Evolutionary conservation across 2,888 invertebrate genomes (phyloP).

Genomic region (Campopleginae sp.): DNA sequence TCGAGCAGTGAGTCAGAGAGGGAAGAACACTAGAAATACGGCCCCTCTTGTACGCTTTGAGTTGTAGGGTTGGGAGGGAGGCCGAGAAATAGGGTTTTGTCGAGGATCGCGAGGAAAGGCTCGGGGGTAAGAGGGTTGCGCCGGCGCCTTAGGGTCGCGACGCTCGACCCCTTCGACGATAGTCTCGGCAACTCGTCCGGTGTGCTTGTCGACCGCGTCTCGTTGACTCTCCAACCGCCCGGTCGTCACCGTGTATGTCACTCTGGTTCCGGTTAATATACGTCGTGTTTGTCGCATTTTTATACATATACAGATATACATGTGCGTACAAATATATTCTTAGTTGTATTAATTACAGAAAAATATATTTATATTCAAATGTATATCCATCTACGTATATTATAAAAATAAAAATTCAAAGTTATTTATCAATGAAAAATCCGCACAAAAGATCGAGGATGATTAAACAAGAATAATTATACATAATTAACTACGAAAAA

Average conservation of each 20-base stretch:
- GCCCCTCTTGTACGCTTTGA: constrained; percentile 78
- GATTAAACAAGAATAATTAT: constrained; percentile 9
- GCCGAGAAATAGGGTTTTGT: constrained; percentile 81
- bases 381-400: neutral
- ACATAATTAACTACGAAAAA: neutral
- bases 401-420: neutral
- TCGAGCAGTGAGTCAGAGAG: constrained; percentile 59
- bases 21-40: constrained; percentile 80
- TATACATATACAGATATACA: constrained; percentile 1
- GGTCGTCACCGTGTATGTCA: constrained; percentile 57
- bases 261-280: constrained; percentile 57
- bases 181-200: constrained; percentile 64
- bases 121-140: constrained; percentile 66
- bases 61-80: constrained; percentile 86
- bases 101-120: constrained; percentile 25
- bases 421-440: neutral
- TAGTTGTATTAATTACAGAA: neutral
- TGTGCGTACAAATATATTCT: constrained; percentile 1
- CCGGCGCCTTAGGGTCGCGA: constrained; percentile 70
- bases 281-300: constrained; percentile 61
- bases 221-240: constrained; percentile 58
- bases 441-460: neutral
- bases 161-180: constrained; percentile 60
- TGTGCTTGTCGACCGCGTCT: constrained; percentile 68
- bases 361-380: neutral